Conservation (phyloP, 1,140 invertebrate species). For the Drosophila equinoxialis region DNA sequence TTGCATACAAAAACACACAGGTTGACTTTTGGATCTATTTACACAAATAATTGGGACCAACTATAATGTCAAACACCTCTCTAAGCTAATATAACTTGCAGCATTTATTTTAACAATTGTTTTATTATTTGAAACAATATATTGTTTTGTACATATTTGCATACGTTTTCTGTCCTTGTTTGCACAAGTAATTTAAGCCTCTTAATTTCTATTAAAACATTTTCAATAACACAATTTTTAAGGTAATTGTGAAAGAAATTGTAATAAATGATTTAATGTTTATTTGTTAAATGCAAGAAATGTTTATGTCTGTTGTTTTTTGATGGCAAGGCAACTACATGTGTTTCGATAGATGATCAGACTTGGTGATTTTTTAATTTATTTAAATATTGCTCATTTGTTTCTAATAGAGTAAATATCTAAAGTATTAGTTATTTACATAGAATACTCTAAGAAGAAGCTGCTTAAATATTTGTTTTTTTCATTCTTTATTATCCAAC, state of each 20-base stretch:
- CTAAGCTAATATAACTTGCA: neutral
- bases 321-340: no score
- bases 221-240: neutral
- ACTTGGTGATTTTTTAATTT: no score
- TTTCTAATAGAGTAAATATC: no score
- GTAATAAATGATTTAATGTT: neutral
- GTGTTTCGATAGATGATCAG: no score
- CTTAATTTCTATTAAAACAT: neutral
- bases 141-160: conserved; percentile 1
- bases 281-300: no score
- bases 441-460: no score
- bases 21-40: neutral
- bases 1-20: neutral
- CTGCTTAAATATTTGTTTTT: no score
- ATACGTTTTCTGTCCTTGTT: neutral
- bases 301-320: no score
- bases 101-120: neutral
- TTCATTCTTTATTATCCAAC: no score
- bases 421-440: no score
- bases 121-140: neutral
- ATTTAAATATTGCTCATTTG: no score
- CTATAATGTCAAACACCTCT: neutral
- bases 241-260: neutral
- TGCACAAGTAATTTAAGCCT: conserved; percentile 1
- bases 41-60: conserved; percentile 6